phyloP scores from a whole-genome alignment of 2,113 vertebrate species.

The Gadus macrocephalus region DNA sequence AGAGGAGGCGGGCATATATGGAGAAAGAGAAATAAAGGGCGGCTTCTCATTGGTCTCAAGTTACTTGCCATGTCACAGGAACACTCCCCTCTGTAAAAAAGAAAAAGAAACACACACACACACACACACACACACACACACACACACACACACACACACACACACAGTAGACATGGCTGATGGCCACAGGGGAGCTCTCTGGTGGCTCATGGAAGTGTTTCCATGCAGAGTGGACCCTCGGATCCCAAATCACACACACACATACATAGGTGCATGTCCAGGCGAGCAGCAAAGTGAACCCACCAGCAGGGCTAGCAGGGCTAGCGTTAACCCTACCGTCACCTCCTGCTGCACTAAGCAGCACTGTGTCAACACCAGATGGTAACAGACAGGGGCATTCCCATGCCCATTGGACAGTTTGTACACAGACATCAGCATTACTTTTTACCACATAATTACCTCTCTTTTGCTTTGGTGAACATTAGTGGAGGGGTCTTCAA shows the following conservation, averaged over 20 bases:
- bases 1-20: conserved; percentile 52
- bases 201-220: background rate
- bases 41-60: conserved; percentile 56
- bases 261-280: background rate
- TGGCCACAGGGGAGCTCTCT: conserved; percentile 16
- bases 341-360: background rate
- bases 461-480: too few species aligned
- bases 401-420: background rate
- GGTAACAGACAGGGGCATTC: background rate
- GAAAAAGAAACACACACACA: conserved; percentile 11
- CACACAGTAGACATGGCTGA: conserved; percentile 2
- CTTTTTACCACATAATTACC: too few species aligned
- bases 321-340: too few species aligned
- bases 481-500: too few species aligned
- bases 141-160: background rate
- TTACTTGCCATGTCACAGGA: conserved; percentile 71
- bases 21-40: conserved; percentile 42
- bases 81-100: conserved; percentile 38
- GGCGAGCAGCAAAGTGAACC: background rate
- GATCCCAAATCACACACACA: conserved; percentile 5
- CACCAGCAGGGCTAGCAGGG: too few species aligned
- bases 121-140: background rate
- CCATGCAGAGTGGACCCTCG: background rate
- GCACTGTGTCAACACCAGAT: background rate
- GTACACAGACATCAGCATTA: background rate